Conservation (phyloP, 2,113 vertebrate species). For the Misgurnus mizolepis region DNA sequence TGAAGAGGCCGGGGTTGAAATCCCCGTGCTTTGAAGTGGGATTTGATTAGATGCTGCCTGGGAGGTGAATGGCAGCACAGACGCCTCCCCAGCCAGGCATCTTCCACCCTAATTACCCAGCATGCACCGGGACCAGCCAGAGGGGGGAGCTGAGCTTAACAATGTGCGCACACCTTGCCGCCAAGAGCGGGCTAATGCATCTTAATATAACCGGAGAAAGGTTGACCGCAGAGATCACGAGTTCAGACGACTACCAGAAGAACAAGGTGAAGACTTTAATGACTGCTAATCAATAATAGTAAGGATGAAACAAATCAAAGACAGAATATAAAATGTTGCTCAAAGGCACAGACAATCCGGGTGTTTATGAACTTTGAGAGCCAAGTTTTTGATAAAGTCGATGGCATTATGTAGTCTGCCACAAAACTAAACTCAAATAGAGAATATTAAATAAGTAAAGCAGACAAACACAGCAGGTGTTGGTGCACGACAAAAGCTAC, state of each 20-base stretch:
- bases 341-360: background rate
- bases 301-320: background rate
- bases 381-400: conserved; percentile 7
- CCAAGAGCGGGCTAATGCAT: conserved; percentile 37
- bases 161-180: conserved; percentile 18
- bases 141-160: conserved; percentile 32
- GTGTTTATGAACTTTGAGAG: background rate
- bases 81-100: conserved; percentile 56
- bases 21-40: conserved; percentile 73
- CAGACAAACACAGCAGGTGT: background rate
- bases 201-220: conserved; percentile 21
- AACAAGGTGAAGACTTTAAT: conserved; percentile 8
- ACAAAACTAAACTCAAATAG: background rate
- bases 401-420: background rate
- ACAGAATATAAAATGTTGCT: conserved; percentile 22
- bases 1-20: conserved; percentile 62
- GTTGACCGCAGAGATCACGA: conserved; percentile 3
- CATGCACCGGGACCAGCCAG: conserved; percentile 43
- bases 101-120: conserved; percentile 55
- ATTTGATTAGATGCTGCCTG: conserved; percentile 68
- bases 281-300: conserved; percentile 22
- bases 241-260: conserved; percentile 43
- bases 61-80: conserved; percentile 58
- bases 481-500: background rate
- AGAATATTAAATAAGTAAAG: background rate